phyloP scores from a whole-genome alignment of 2,797 vertebrate species.

The Acipenser ruthenus region DNA sequence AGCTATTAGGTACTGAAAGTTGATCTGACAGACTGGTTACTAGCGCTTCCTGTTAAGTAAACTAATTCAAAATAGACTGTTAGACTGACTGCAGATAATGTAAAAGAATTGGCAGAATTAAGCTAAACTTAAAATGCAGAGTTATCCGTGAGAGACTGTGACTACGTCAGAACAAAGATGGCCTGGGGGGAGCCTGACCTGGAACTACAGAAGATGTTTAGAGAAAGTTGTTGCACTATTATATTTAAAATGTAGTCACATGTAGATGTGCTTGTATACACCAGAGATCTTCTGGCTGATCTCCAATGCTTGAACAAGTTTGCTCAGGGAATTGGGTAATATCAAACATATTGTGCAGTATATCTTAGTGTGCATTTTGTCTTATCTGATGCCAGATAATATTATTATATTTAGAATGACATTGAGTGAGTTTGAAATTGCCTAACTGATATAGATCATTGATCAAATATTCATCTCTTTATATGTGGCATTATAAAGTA shows the following conservation, averaged over 20 bases:
- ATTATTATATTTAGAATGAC: too few species aligned
- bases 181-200: not conserved
- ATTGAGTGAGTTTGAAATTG: too few species aligned
- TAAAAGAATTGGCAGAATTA: not conserved
- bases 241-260: not conserved
- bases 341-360: too few species aligned
- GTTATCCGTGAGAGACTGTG: not conserved
- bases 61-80: not conserved
- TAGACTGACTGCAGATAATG: not conserved
- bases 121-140: not conserved
- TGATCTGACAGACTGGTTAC: slow-evolving; percentile 1
- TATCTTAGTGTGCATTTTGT: too few species aligned
- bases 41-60: not conserved
- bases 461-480: too few species aligned
- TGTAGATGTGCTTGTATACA: not conserved
- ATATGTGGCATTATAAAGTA: too few species aligned
- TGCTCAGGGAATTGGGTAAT: too few species aligned
- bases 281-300: too few species aligned
- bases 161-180: not conserved
- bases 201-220: not conserved
- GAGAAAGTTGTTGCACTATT: not conserved
- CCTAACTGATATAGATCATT: too few species aligned
- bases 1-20: not conserved
- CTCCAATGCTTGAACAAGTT: too few species aligned
- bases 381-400: too few species aligned